Evolutionary conservation across 1,140 invertebrate genomes (phyloP).

Genomic region (Papilio xuthus): DNA sequence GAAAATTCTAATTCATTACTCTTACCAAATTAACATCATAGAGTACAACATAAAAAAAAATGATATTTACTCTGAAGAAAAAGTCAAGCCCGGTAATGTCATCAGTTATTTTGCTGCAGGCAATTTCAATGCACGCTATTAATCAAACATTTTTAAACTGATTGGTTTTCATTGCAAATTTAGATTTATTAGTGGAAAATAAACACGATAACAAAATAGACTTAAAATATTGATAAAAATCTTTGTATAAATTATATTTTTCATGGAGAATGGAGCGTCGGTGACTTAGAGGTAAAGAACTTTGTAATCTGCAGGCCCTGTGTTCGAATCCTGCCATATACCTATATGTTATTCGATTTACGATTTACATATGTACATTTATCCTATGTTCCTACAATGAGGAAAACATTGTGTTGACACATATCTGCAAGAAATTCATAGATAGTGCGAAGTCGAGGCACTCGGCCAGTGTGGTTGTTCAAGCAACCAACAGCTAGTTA

Average conservation of each 20-base stretch:
- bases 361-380: too few relatives aligned
- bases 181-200: constrained; percentile 23
- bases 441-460: too few relatives aligned
- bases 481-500: too few relatives aligned
- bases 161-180: constrained; percentile 32
- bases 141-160: constrained; percentile 36
- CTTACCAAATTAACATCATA: not conserved
- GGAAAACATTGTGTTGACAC: too few relatives aligned
- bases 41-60: not conserved
- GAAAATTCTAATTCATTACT: constrained; percentile 1
- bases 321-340: too few relatives aligned
- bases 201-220: not conserved
- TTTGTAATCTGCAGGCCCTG: too few relatives aligned
- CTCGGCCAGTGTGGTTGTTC: too few relatives aligned
- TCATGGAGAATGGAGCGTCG: not conserved
- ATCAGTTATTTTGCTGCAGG: constrained; percentile 12
- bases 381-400: too few relatives aligned
- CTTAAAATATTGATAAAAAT: not conserved
- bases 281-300: too few relatives aligned
- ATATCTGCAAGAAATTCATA: too few relatives aligned
- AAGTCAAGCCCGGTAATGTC: constrained; percentile 9
- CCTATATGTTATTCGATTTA: too few relatives aligned
- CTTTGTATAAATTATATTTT: not conserved
- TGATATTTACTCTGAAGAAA: not conserved
- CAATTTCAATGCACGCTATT: constrained; percentile 11